A percentile compares a stretch with the other conserved stretches of the same genome.
These are phyloP conservation scores for Lissocephala sabroskyi DNA, from an alignment of 2,888 invertebrate species.

Conservation along the genomic window DNA sequence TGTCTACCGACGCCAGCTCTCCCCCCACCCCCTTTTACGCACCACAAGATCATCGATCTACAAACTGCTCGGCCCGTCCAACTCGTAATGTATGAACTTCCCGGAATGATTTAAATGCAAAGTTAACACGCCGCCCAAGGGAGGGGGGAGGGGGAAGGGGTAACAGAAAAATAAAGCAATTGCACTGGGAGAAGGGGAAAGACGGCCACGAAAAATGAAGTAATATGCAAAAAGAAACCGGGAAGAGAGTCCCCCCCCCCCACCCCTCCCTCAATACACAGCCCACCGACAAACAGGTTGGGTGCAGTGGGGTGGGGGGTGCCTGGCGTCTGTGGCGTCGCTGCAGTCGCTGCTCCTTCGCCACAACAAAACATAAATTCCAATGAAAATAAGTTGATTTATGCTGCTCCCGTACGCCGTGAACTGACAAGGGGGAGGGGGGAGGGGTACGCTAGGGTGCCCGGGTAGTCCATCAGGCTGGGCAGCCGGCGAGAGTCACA, in stretches of 20 bases:
- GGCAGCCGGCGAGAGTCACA: too few species aligned
- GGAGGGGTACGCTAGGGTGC: neutral
- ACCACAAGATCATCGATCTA: too few species aligned
- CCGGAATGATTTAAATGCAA: slow-evolving; percentile 63
- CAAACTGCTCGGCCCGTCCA: too few species aligned
- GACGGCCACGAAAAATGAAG: slow-evolving; percentile 42
- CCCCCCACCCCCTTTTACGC: too few species aligned
- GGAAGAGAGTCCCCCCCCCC: too few species aligned
- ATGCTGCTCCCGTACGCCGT: slow-evolving; percentile 58
- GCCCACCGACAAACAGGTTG: too few species aligned
- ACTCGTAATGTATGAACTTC: slow-evolving; percentile 50
- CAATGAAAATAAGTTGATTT: slow-evolving; percentile 66
- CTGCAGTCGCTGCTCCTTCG: slow-evolving; percentile 23
- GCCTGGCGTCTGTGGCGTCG: slow-evolving; percentile 26
- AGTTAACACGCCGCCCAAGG: slow-evolving; percentile 48
- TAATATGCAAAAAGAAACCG: slow-evolving; percentile 27
- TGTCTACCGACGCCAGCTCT: too few species aligned
- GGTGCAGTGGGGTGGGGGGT: too few species aligned
- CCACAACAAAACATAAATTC: slow-evolving; percentile 62
- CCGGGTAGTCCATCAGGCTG: slow-evolving; percentile 8
- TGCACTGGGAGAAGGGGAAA: slow-evolving; percentile 51
- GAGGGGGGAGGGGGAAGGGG: slow-evolving; percentile 2
- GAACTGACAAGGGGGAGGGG: slow-evolving; percentile 39
- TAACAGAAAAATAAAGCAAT: slow-evolving; percentile 51
- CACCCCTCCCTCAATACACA: too few species aligned